phyloP scores from a whole-genome alignment of 2,113 vertebrate genomes.

The Dasyprocta punctata region DNA sequence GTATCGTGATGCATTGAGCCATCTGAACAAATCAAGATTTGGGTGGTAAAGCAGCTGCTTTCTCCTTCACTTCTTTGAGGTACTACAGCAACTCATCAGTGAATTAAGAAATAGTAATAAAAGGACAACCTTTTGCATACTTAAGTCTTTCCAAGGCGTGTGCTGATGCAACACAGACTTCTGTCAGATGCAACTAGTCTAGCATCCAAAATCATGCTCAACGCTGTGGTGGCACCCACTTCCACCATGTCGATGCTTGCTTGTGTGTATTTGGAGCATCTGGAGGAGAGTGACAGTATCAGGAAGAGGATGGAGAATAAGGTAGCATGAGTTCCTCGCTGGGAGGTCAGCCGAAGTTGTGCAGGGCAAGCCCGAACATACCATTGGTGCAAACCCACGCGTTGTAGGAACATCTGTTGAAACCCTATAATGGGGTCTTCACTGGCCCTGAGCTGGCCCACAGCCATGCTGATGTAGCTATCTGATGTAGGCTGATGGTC shows the following conservation, averaged over 20 bases:
- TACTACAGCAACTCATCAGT: conserved; percentile 92
- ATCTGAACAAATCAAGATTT: conserved; percentile 89
- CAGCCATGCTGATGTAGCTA: conserved; percentile 99
- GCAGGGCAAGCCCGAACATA: conserved; percentile 98
- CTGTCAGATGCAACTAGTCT: conserved; percentile 91
- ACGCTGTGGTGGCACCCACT: conserved; percentile 86
- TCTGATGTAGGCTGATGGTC: conserved; percentile 99
- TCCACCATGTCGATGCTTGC: conserved; percentile 80
- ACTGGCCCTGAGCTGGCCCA: conserved; percentile 97
- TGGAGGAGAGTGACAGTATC: conserved; percentile 87
- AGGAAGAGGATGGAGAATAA: conserved; percentile 82
- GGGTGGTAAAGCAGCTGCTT: conserved; percentile 87
- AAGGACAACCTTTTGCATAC: conserved; percentile 87
- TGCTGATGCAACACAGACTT: conserved; percentile 90
- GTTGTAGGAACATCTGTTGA: conserved; percentile 92
- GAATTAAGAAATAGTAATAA: conserved; percentile 83
- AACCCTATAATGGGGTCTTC: conserved; percentile 93
- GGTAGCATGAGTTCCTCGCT: conserved; percentile 80
- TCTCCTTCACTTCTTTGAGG: conserved; percentile 93
- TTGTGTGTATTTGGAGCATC: conserved; percentile 96
- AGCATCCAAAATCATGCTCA: conserved; percentile 96
- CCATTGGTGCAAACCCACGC: conserved; percentile 94
- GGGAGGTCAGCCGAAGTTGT: conserved; percentile 95
- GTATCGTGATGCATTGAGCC: conserved; percentile 93
- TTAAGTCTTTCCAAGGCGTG: conserved; percentile 90